Base-by-base conservation (phyloP, 2,113 vertebrate genomes). In the Nycticebus coucang region DNA sequence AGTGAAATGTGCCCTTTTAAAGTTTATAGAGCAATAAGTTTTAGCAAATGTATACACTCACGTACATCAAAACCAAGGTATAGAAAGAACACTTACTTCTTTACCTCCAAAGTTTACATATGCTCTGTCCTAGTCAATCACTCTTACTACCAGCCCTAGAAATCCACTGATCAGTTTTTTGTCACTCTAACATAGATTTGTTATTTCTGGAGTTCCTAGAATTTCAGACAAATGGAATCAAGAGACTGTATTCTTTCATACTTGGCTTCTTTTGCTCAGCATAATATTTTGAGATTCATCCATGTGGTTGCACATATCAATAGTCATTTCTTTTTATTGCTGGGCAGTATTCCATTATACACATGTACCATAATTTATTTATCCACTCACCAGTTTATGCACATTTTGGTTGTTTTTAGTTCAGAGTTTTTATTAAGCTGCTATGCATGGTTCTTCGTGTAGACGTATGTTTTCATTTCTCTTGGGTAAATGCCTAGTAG, bases 361-460 rank as follows among this genome's bases (percentile, higher is more conserved):
- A 10, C 7, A 17, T 17, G 10, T 37, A 33, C 14, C 30, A 5
- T 57, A 71, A 17, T 83, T 71, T 83, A 57, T 75, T 55, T 78
- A 77, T 69, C 4, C 15, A 33, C 22, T 84, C 33, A 21, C 14
- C 14, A 22, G 45, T 92, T 89, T 17, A 80, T 89, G 59, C 17
- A 53, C 12, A 68, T 60, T 89, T 84, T 60, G 72, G 12, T 89
- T 79, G 69, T 82, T 88, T 96, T 72, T 91, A 75, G 50, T 28
- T 85, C 72, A 24, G 2, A 24, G 30, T 9, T 89, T 80, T 94
- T 88, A 72, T 55, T 64, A 26, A 79, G 78, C 4, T 53, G 10
- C 37, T 66, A 50, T 26, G 13, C 41, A 14, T 66, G 37, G 55
- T 10, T 62, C 13, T 66, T 80, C 37, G 33, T 26, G 7, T 19